These are phyloP conservation scores for Crocodylus rhombifer DNA, from an alignment of 2,797 vertebrate species.

Conservation along the genomic window DNA sequence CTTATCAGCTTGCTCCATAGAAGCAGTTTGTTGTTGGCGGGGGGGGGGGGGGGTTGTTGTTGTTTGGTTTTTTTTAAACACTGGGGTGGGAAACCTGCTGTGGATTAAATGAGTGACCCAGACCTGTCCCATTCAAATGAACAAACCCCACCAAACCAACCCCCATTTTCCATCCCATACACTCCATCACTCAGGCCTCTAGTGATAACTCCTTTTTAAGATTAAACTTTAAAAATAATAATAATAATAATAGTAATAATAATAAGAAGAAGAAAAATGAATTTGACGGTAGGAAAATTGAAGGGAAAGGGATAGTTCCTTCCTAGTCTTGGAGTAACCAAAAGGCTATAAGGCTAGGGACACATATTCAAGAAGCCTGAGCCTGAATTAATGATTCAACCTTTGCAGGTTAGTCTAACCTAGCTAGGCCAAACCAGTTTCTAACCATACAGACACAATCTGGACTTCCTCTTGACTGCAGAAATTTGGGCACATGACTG, in stretches of 20 bases:
- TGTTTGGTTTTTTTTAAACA: background rate
- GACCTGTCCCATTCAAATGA: background rate
- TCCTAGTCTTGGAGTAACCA: background rate
- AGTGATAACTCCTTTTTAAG: conserved; percentile 1
- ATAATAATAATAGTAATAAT: too few relatives aligned
- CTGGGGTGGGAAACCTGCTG: background rate
- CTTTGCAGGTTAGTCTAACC: too few relatives aligned
- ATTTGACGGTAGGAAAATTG: too few relatives aligned
- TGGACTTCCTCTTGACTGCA: too few relatives aligned
- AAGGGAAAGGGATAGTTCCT: background rate
- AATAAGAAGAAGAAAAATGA: too few relatives aligned
- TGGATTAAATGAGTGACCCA: background rate
- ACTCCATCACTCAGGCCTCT: background rate
- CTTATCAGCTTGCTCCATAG: conserved; percentile 54
- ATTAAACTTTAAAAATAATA: background rate
- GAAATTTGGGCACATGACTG: too few relatives aligned
- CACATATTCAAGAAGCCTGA: too few relatives aligned
- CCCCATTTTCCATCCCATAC: background rate
- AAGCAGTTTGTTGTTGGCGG: background rate
- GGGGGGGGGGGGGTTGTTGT: too few relatives aligned
- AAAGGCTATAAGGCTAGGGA: background rate
- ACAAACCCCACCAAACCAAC: background rate
- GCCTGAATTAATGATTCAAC: too few relatives aligned
- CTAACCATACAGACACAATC: too few relatives aligned
- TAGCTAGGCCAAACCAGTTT: too few relatives aligned